Base-by-base conservation (phyloP, 2,888 invertebrate species). In the Myathropa florea region DNA sequence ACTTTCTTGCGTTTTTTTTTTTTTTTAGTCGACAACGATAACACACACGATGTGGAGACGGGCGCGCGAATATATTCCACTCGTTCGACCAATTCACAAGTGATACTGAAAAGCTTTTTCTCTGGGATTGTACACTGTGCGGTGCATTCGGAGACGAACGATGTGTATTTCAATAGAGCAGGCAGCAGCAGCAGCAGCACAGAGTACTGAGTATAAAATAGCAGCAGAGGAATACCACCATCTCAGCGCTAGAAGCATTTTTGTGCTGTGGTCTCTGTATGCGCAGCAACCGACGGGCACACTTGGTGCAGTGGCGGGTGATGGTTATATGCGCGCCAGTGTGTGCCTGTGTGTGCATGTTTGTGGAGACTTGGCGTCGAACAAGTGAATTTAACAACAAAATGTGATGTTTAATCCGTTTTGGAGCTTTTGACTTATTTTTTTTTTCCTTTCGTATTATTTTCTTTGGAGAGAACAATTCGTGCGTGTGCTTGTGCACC, bases 41-140 rank as follows among this genome's bases (percentile, higher is more conserved):
- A n/a, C 46, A 7, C n/a, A n/a, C n/a, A 46, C 36, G 36, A 30
- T 64, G 14, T 28, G 30, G 10, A 30, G 30, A 67, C 55, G 60
- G 77, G 68, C 68, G 81, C 68, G 76, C 85, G 85, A 78, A 85
- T 55, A 55, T 81, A 46, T 46, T 46, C 46, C 70, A 82, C 85
- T 82, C 77, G 30, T 78, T 77, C 82, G 82, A 73, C 85, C 82
- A 85, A 85, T 81, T 85, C 84, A 77, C 68, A 85, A 85, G 77
- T 85, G 77, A 73, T 82, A 85, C 85, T 85, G 77, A 85, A 73
- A 70, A 85, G 85, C 85, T 85, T 85, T 84, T 85, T 80, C 73
- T 82, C 70, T 82, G 77, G 21, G 72, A 64, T 73, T 70, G n/a
- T n/a, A 36, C 73, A 30, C 76, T 82, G 53, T 65, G 77, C 70